Conservation (phyloP, 2,797 vertebrate species). For the Phataginus tetradactyla region DNA sequence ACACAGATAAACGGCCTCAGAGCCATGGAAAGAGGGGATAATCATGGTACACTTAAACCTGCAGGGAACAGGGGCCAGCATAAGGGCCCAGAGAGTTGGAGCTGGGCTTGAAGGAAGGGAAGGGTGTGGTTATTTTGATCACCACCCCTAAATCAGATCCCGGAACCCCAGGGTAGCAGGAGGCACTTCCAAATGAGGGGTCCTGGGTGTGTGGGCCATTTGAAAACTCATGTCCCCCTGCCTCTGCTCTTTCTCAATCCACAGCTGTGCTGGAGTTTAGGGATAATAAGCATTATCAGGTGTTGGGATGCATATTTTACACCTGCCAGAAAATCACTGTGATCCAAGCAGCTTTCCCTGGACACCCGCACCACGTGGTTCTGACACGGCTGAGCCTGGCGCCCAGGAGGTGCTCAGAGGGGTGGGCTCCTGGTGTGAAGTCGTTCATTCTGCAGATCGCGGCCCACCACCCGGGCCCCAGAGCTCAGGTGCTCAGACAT, state of each 20-base stretch:
- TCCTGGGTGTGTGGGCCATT: accelerated
- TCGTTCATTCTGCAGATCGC: background rate
- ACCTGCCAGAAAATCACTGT: background rate
- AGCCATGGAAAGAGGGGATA: background rate
- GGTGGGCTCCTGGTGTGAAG: background rate
- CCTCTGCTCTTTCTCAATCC: too few relatives aligned
- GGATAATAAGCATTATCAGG: accelerated
- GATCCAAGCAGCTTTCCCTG: background rate
- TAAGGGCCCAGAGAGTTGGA: background rate
- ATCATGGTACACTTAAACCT: background rate
- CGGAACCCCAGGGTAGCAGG: background rate
- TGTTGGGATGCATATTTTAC: background rate
- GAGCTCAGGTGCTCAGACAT: too few relatives aligned
- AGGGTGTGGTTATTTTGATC: background rate
- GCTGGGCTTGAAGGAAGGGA: background rate
- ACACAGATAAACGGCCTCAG: background rate
- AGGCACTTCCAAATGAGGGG: background rate
- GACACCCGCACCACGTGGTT: accelerated
- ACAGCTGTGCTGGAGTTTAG: background rate
- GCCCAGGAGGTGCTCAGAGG: background rate
- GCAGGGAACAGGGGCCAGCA: accelerated
- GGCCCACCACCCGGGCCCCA: accelerated
- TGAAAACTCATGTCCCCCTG: background rate
- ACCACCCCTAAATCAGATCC: background rate
- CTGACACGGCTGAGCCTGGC: background rate